Base-by-base conservation (phyloP, 2,113 vertebrate genomes). In the Oreochromis niloticus region DNA sequence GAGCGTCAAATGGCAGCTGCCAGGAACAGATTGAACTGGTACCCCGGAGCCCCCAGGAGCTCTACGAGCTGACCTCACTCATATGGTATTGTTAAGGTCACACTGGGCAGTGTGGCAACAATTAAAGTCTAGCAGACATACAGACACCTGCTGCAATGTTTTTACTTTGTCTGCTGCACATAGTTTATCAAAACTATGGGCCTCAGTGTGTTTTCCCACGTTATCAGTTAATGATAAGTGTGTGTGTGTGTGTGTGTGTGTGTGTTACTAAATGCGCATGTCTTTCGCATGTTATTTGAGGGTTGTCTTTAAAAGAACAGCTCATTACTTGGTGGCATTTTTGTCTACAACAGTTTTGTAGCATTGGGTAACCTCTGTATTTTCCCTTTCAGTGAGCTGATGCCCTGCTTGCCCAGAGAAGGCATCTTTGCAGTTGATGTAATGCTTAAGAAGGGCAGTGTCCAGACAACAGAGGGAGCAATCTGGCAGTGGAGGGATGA, bases 401-500 rank as follows among this genome's bases (percentile, higher is more conserved):
- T 99, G 98, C 99, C 99, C 82, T 99, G 99, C 94, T 96, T 99
- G 93, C 99, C 99, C 55, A 98, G 98, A 97, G 99, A 99, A 93
- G 98, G 99, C 71, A 99, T 99, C 93, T 99, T 99, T 97, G 98
- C 98, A 46, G 99, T 99, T 86, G 99, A 99, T 94, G 95, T 98
- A 87, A 99, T 99, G 98, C 95, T 99, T 82, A 99, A 99, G 96
- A 99, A 99, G 94, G 99, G 99, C 93, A 99, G 98, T 41, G 97
- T 98, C 2, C 98, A 99, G 96, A 98, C 98, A 83, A 99, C 98
- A 22, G 99, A 99, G 82, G 98, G 98, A 32, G 98, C 98, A 1
- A 98, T 99, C 90, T 99, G 99, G 99, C 98, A 99, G 50, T 99
- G 99, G 98, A 96, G 98, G 82, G 99, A 99, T 91, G 98, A 99